These are phyloP conservation scores for Urocynchramus pylzowi DNA, from an alignment of 2,113 vertebrate species.

Conservation along the genomic window DNA sequence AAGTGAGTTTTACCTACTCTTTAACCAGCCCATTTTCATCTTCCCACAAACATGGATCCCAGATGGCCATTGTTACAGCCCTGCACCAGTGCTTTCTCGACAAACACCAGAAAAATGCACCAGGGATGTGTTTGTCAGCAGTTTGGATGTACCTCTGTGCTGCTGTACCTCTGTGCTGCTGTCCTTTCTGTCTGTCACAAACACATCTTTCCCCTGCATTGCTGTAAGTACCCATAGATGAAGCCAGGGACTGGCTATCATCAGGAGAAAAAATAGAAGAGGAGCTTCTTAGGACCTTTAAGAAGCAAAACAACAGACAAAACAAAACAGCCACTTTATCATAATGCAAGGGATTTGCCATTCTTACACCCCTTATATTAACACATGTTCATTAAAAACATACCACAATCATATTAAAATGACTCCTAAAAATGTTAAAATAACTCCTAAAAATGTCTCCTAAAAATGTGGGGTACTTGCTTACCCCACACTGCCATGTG, in stretches of 20 bases:
- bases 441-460: neutral
- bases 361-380: neutral
- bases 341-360: neutral
- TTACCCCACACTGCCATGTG: neutral
- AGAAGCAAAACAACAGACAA: neutral
- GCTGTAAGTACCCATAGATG: neutral
- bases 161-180: neutral
- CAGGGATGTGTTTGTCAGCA: neutral
- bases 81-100: neutral
- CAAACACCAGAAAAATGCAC: neutral
- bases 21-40: neutral
- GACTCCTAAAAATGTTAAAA: neutral
- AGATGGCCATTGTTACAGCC: neutral
- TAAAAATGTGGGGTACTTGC: neutral
- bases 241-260: neutral
- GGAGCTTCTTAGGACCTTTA: neutral
- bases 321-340: neutral
- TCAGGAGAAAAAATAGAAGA: neutral
- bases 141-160: neutral
- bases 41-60: neutral
- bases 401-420: neutral
- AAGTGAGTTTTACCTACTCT: neutral
- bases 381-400: neutral
- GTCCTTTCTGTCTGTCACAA: neutral
- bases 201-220: neutral